These are phyloP conservation scores for Bubo blakistoni DNA, from an alignment of 2,113 vertebrate genomes.

Conservation along the genomic window DNA sequence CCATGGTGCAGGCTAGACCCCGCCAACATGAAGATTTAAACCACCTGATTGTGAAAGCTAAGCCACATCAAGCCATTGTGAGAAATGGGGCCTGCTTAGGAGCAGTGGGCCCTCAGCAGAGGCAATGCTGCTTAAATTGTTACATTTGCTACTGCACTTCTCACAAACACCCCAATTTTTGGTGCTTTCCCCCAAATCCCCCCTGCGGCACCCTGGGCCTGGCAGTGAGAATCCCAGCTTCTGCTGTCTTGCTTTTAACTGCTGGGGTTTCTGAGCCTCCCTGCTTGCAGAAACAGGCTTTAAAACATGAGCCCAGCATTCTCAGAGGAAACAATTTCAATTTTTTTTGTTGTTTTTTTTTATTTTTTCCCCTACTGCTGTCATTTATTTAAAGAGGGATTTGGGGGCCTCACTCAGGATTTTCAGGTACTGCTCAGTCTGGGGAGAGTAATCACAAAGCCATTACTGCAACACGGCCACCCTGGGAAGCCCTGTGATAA, in stretches of 20 bases:
- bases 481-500: not conserved
- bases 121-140: not conserved
- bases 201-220: fast-evolving
- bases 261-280: not conserved
- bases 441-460: not conserved
- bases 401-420: not conserved
- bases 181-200: not conserved
- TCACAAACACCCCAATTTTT: not conserved
- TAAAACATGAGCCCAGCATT: not conserved
- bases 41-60: not conserved
- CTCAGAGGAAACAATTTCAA: not conserved
- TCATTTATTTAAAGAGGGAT: not conserved
- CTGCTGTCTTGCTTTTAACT: not conserved
- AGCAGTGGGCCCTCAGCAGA: not conserved
- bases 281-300: not conserved
- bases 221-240: not conserved
- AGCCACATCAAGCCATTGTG: not conserved
- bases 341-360: no score
- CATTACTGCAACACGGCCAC: not conserved
- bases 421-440: not conserved
- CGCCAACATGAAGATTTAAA: not conserved
- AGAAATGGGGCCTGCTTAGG: not conserved
- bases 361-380: fast-evolving
- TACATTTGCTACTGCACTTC: not conserved
- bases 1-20: not conserved